Base-by-base conservation (phyloP, 2,888 invertebrate species). In the Orchestes rusci region DNA sequence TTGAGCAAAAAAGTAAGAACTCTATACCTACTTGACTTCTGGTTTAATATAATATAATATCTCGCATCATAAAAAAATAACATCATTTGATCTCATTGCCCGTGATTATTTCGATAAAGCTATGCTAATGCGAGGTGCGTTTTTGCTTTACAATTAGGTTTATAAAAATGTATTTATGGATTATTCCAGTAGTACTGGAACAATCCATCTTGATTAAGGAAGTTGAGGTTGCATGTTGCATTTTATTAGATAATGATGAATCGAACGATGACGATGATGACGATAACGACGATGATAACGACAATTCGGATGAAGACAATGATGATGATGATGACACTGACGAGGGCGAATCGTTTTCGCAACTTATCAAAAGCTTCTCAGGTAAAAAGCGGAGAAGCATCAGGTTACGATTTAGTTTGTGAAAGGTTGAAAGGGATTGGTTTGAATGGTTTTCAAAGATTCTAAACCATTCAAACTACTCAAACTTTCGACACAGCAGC, bases 1-100 rank as follows among this genome's bases (percentile, higher is more conserved):
- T 89, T 76, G 84, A 87, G 77, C 90, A 91, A 79, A 89, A 90
- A 87, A 89, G 90, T 90, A 90, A 90, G 90, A 79, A 34, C 77
- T 73, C 75, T 74, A 74, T 73, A 72, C 10, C 10, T 23, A 23
- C 5, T 23, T 10, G 23, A n/a, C n/a, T n/a, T n/a, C n/a, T n/a
- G n/a, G n/a, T n/a, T n/a, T n/a, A n/a, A n/a, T n/a, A n/a, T n/a
- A n/a, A n/a, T n/a, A n/a, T n/a, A n/a, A n/a, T n/a, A n/a, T n/a
- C n/a, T n/a, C n/a, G n/a, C n/a, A n/a, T n/a, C n/a, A n/a, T n/a
- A n/a, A n/a, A n/a, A n/a, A n/a, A n/a, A n/a, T n/a, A n/a, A n/a
- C n/a, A n/a, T n/a, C n/a, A n/a, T n/a, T n/a, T n/a, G n/a, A n/a
- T n/a, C n/a, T n/a, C n/a, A n/a, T n/a, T n/a, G n/a, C n/a, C n/a